Conservation (phyloP, 1,140 invertebrate species). For the Trachymyrmex septentrionalis region DNA sequence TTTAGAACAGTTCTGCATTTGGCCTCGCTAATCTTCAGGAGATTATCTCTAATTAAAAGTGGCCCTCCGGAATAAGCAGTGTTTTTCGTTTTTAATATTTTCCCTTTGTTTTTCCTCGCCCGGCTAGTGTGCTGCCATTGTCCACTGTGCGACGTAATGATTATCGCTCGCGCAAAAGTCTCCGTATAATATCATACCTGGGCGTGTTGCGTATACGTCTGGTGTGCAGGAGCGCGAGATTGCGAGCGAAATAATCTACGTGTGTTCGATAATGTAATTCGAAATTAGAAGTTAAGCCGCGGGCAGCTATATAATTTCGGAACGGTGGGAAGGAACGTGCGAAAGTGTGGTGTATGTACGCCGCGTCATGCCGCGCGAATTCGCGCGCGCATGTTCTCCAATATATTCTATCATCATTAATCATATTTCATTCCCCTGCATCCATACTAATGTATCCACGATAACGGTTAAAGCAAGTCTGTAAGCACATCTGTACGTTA, state of each 20-base stretch:
- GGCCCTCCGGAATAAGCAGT: conserved; percentile 12
- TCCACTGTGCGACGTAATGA: conserved; percentile 32
- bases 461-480: conserved; percentile 71
- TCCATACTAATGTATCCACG: conserved; percentile 69
- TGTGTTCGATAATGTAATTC: conserved; percentile 60
- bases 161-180: conserved; percentile 26
- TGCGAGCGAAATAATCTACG: conserved; percentile 49
- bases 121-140: conserved; percentile 5
- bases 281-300: conserved; percentile 56
- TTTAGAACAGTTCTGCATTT: background rate
- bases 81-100: conserved; percentile 39
- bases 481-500: conserved; percentile 70
- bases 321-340: conserved; percentile 9
- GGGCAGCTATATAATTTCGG: conserved; percentile 2
- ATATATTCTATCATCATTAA: conserved; percentile 74
- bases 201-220: conserved; percentile 26
- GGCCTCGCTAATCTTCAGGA: conserved; percentile 20
- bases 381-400: conserved; percentile 29
- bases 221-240: background rate
- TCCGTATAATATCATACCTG: conserved; percentile 39
- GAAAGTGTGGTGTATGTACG: conserved; percentile 22
- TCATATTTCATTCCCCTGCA: conserved; percentile 68
- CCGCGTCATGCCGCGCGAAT: conserved; percentile 29
- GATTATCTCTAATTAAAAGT: conserved; percentile 53
- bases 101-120: background rate